Percentiles rank a stretch among this genome's conserved stretches.
These are phyloP conservation scores for Eolophus roseicapilla DNA, from an alignment of 2,113 vertebrate genomes.

Conservation along the genomic window DNA sequence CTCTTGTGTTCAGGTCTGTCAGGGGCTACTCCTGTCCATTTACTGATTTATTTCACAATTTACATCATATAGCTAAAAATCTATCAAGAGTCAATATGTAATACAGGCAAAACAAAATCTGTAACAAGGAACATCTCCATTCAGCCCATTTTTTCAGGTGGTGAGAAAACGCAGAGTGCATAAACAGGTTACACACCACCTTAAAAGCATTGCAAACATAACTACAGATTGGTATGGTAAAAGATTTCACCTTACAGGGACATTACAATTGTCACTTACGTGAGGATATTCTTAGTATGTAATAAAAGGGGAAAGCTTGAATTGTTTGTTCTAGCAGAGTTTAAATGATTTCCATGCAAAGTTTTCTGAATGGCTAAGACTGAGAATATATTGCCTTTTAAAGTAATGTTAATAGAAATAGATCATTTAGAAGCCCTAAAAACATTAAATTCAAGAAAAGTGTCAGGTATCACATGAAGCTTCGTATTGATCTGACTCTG, in stretches of 20 bases:
- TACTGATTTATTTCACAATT: background rate
- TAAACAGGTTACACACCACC: background rate
- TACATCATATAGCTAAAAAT: background rate
- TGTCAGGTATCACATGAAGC: background rate
- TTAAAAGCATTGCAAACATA: conserved; percentile 31
- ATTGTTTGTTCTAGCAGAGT: conserved; percentile 14
- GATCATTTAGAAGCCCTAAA: conserved; percentile 7
- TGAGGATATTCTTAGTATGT: background rate
- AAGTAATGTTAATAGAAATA: conserved; percentile 17
- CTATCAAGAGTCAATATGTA: background rate
- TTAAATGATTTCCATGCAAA: conserved; percentile 1
- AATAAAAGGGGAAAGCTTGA: background rate
- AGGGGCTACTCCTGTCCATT: background rate
- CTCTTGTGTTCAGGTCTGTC: background rate
- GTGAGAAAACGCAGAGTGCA: background rate
- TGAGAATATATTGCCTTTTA: background rate
- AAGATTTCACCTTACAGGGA: background rate
- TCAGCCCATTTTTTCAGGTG: background rate
- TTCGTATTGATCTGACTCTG: background rate
- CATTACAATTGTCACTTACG: background rate
- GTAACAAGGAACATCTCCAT: background rate
- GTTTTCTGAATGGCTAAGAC: background rate
- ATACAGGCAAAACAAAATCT: background rate
- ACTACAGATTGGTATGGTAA: background rate
- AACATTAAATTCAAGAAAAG: background rate